Percentiles rank a stretch among this genome's conserved stretches.
Conservation (phyloP, 2,113 vertebrate species). For the Nannobrachium achirus region DNA sequence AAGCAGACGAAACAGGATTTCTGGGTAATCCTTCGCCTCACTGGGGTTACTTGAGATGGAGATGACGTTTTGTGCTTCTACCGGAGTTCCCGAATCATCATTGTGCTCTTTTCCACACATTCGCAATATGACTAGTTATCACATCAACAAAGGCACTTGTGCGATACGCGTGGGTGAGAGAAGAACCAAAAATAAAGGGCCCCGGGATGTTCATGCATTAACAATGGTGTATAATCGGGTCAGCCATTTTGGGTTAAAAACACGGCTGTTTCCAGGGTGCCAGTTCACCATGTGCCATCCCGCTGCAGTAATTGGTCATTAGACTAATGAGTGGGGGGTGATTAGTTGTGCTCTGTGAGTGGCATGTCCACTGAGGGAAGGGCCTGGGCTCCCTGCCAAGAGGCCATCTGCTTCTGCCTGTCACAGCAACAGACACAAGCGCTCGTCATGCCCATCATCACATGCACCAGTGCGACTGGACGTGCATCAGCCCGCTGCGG, state of each 20-base stretch:
- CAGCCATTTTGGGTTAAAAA: constrained; percentile 35
- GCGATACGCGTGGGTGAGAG: no score
- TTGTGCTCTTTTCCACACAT: no score
- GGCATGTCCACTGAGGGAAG: constrained; percentile 48
- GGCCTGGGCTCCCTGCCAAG: constrained; percentile 43
- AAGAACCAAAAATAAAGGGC: no score
- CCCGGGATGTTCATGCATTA: neutral
- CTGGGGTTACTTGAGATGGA: no score
- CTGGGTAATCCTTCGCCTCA: no score
- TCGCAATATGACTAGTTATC: no score
- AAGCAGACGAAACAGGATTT: no score
- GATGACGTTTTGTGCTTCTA: no score
- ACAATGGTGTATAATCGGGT: constrained; percentile 21
- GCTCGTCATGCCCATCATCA: constrained; percentile 52
- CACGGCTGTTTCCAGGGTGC: constrained; percentile 6
- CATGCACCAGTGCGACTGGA: constrained; percentile 40
- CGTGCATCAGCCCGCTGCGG: constrained; percentile 46
- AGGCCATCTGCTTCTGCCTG: constrained; percentile 66
- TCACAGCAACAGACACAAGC: constrained; percentile 40
- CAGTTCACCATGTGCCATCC: constrained; percentile 22
- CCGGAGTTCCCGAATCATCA: no score
- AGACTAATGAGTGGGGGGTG: constrained; percentile 33
- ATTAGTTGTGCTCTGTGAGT: constrained; percentile 41
- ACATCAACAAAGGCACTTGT: no score
- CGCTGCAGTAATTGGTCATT: constrained; percentile 52